Base-by-base conservation (phyloP, 2,888 invertebrate genomes). In the Acanthoscelides obtectus region DNA sequence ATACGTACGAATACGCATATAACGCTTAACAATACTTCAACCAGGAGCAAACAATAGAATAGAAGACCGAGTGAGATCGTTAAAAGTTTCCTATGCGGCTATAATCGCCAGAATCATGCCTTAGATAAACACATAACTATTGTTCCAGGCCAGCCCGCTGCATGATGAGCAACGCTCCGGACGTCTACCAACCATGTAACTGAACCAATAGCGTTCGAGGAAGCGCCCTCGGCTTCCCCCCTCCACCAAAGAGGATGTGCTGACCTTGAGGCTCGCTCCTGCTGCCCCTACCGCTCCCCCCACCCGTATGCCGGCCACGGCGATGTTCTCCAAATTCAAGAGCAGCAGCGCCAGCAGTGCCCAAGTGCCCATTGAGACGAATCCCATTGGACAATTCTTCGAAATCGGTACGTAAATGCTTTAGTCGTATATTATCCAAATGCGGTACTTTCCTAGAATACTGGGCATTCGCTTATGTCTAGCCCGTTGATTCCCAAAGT, bases 341-440 rank as follows among this genome's bases (percentile, higher is more conserved):
- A 89, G 89, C 84, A 86, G 88, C 82, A 86, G 88, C 82, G 45
- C 8, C 45, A 84, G 85, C 81, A 84, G 85, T 81, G 82, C 84
- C 79, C 86, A 89, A 83, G 86, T 84, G 81, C 87, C 89, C 74
- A 86, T 91, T 76, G 93, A 93, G 81, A 89, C 88, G 79, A 94
- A 94, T 86, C 96, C 97, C 64, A 96, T 98, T 81, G 90, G 92
- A 82, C 92, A 94, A 82, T 92, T 92, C 86, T 98, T 94, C 86
- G 94, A 95, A 79, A 91, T 97, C 76, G 94, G 95, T 70, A 45
- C 6, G 45, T 25, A 25, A 6, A n/a, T n/a, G n/a, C n/a, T n/a
- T n/a, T n/a, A n/a, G n/a, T n/a, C n/a, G n/a, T n/a, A n/a, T n/a
- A n/a, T n/a, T n/a, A n/a, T n/a, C n/a, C n/a, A n/a, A n/a, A n/a